These are phyloP conservation scores for Carcharodon carcharias DNA, from an alignment of 2,797 vertebrate species.

Conservation along the genomic window DNA sequence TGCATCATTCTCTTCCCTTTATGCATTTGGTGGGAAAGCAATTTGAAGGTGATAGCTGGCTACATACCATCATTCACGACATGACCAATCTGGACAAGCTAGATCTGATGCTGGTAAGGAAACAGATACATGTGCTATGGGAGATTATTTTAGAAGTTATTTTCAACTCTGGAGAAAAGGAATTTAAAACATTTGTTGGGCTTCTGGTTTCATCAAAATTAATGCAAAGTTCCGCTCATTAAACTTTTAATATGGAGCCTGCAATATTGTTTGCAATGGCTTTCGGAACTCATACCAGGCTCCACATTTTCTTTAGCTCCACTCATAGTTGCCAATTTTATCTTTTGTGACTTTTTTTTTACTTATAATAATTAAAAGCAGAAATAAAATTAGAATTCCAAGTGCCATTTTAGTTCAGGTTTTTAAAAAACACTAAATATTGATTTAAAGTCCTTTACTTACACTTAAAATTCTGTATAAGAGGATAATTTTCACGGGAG, in stretches of 20 bases:
- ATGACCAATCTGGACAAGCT: background rate
- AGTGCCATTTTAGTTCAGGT: background rate
- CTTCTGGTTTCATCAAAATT: background rate
- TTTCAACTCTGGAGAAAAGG: background rate
- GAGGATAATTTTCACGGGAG: background rate
- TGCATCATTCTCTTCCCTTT: background rate
- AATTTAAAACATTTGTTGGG: background rate
- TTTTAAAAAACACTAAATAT: background rate
- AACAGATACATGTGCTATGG: background rate
- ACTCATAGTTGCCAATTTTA: constrained; percentile 21
- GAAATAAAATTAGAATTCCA: background rate
- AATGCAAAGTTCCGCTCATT: background rate
- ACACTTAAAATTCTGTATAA: background rate
- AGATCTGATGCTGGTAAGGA: background rate
- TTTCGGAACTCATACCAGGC: background rate
- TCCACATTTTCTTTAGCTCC: background rate
- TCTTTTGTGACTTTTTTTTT: background rate
- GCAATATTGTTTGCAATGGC: background rate
- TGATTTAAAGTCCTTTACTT: background rate
- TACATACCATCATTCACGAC: no score
- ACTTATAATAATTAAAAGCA: background rate
- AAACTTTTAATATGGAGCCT: background rate
- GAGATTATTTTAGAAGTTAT: background rate
- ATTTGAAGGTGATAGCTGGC: background rate
- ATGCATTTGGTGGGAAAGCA: background rate